Conservation (phyloP, 2,113 vertebrate species). For the Chaenogobius annularis region DNA sequence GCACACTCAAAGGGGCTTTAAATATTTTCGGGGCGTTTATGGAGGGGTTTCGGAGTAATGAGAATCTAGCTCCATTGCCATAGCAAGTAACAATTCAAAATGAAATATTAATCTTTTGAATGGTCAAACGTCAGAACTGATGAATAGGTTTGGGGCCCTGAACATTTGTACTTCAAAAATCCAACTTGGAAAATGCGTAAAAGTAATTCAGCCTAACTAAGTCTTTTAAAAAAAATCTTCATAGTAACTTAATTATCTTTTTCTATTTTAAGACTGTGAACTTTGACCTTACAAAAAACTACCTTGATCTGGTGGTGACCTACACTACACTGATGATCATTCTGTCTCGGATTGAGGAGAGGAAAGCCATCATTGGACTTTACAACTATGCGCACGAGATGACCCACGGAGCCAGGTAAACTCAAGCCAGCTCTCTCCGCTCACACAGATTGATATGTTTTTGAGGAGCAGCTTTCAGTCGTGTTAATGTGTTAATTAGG, state of each 20-base stretch:
- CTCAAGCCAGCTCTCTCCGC: background rate
- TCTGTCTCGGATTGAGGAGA: conserved; percentile 96
- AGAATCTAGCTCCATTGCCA: too few relatives aligned
- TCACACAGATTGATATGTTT: background rate
- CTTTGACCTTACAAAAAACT: conserved; percentile 98
- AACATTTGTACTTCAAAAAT: too few relatives aligned
- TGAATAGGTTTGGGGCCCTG: too few relatives aligned
- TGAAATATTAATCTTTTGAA: too few relatives aligned
- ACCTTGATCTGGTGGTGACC: conserved; percentile 95
- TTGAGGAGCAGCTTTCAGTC: background rate
- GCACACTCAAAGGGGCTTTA: too few relatives aligned
- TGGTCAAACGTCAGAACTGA: too few relatives aligned
- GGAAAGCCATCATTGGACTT: conserved; percentile 96
- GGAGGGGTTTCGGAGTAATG: too few relatives aligned
- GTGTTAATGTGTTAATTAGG: background rate
- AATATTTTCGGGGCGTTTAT: too few relatives aligned
- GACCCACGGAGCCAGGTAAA: conserved; percentile 95
- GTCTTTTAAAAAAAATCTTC: too few relatives aligned
- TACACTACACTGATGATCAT: conserved; percentile 98
- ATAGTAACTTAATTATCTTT: background rate
- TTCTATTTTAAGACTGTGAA: conserved; percentile 88
- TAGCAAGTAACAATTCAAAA: too few relatives aligned
- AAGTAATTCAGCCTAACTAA: too few relatives aligned
- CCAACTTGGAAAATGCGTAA: too few relatives aligned
- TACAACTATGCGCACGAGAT: conserved; percentile 99